phyloP scores from a whole-genome alignment of 2,888 invertebrate genomes.

The Fragum whitleyi region DNA sequence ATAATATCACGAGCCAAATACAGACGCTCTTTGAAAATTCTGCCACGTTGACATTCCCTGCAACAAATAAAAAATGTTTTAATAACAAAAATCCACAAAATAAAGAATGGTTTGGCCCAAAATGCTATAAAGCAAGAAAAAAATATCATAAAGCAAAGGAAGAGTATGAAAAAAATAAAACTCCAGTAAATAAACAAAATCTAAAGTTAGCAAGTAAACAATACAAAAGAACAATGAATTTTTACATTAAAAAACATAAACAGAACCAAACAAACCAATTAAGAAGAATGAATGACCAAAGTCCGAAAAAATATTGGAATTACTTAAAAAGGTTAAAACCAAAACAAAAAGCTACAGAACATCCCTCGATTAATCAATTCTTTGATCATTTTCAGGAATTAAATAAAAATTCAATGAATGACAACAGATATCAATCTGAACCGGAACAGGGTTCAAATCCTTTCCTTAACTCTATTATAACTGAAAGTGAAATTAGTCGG shows the following conservation, averaged over 20 bases:
- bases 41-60: background rate
- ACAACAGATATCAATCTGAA: background rate
- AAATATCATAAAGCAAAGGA: constrained; percentile 25
- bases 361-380: constrained; percentile 1
- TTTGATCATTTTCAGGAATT: constrained; percentile 16
- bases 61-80: background rate
- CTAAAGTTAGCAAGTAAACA: constrained; percentile 22
- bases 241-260: constrained; percentile 7
- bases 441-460: background rate
- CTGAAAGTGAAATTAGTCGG: constrained; percentile 37
- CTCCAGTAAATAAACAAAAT: background rate
- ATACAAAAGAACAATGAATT: constrained; percentile 9
- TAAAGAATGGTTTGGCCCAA: constrained; percentile 30
- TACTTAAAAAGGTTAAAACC: background rate
- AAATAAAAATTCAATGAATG: background rate
- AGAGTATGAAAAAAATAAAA: background rate
- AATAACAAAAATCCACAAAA: background rate
- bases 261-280: background rate
- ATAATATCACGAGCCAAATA: constrained; percentile 1
- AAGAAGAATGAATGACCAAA: background rate
- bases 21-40: background rate
- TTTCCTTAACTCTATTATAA: constrained; percentile 31
- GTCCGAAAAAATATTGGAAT: constrained; percentile 18
- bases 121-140: constrained; percentile 22
- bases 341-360: background rate